Conservation (phyloP, 2,113 vertebrate species). For the Zapornia atra region DNA sequence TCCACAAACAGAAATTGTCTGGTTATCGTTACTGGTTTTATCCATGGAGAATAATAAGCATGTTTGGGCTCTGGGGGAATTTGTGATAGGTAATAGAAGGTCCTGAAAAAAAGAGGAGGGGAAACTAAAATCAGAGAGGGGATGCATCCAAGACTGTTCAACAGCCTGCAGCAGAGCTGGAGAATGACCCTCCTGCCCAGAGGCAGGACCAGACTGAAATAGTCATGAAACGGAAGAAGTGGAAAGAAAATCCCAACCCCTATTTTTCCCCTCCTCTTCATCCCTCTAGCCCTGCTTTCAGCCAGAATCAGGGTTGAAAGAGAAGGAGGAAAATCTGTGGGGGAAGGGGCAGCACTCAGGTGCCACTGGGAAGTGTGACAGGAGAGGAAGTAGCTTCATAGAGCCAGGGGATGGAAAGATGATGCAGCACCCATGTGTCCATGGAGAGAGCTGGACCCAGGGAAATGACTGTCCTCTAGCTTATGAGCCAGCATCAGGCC, state of each 20-base stretch:
- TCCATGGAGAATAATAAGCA: background rate
- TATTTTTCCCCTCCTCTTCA: background rate
- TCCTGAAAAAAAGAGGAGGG: background rate
- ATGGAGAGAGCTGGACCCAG: background rate
- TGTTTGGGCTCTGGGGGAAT: background rate
- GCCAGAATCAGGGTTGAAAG: background rate
- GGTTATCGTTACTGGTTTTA: background rate
- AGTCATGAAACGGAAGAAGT: background rate
- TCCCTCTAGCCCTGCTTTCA: background rate
- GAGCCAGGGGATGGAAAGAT: background rate
- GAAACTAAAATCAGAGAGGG: background rate
- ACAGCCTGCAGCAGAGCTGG: background rate
- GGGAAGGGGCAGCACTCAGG: background rate
- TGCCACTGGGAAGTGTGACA: background rate
- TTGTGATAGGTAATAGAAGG: background rate
- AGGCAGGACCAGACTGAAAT: background rate
- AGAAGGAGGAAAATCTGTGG: background rate
- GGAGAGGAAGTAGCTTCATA: background rate
- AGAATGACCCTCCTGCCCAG: background rate
- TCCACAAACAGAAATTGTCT: background rate
- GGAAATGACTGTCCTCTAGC: rapidly evolving
- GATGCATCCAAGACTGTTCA: background rate
- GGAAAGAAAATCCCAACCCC: background rate
- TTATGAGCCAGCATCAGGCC: background rate
- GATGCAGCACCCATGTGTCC: rapidly evolving